Evolutionary conservation across 30 jellyfish, hydroid and myxozoan genomes (phyloP), one percentile per base, ranked within the genome.

Genomic region (Phacellophora camtschatica): DNA sequence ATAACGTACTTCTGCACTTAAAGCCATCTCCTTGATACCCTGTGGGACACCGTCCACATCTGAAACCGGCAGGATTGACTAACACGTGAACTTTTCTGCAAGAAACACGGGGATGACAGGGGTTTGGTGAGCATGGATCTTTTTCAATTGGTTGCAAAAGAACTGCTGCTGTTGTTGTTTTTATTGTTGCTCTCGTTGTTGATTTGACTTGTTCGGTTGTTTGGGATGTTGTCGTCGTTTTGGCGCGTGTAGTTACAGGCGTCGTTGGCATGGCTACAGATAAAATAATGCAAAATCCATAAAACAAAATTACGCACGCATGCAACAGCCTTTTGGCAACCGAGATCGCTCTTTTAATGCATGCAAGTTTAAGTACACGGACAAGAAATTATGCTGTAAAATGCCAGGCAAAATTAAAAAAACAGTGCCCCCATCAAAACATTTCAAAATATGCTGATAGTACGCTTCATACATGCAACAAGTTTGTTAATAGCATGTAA

Each of bases 1-100:
- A n/a, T 9, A 12, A 62, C 91, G 64, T 59, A 80, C 91, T 65
- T 63, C 16, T 65, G 62, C 91, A 80, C 0, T 35, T 49, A 25
- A 64, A 33, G 3, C 91, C 91, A 66, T 80, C 84, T 25, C 91
- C 91, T 23, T 22, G 32, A 30, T 80, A 80, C 71, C 91, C 91
- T 25, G 84, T 54, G 6, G 91, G 91, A 56, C 91, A 80, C 15
- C 43, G 41, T 19, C 91, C 91, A 34, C 91, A 80, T 50, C 29
- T 80, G 84, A 64, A 80, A n/a, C 91, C 91, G 48, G 91, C 76
- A 5, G 77, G 27, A 37, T 53, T 61, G 69, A 65, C 35, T 49
- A 22, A 41, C n/a, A 3, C 43, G 2, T 53, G 58, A 11, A 80
- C 91, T 22, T 27, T 33, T 1, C 37, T 51, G 71, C 91, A 80